Evolutionary conservation across 2,888 invertebrate genomes (phyloP).

Genomic region (Phortica magna): DNA sequence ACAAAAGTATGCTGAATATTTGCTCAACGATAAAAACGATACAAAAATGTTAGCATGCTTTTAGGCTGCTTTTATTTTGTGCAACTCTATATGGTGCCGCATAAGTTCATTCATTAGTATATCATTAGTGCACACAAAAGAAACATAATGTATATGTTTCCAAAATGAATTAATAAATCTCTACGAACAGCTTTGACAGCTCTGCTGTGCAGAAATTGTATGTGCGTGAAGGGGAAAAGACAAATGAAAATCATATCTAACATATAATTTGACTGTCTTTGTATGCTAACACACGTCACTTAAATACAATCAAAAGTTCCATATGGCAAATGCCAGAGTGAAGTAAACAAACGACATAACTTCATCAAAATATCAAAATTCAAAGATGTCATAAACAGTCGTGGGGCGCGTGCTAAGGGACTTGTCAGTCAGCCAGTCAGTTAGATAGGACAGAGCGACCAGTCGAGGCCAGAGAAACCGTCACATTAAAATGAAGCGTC

Average conservation of each 20-base stretch:
- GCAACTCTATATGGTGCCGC: background rate
- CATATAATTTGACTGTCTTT: background rate
- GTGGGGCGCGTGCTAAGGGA: no score
- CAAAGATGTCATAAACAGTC: background rate
- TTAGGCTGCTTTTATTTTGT: background rate
- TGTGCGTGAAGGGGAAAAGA: background rate
- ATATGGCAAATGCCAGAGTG: background rate
- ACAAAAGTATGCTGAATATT: background rate
- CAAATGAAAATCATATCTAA: background rate
- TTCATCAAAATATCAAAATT: conserved; percentile 20
- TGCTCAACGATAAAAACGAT: background rate
- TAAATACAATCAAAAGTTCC: conserved; percentile 3
- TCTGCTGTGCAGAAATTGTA: background rate
- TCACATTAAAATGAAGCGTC: conserved; percentile 31
- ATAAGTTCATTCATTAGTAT: background rate
- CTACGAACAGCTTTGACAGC: background rate
- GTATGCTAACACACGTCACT: background rate
- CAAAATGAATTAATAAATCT: conserved; percentile 1
- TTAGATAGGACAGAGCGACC: background rate
- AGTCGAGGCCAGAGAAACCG: background rate
- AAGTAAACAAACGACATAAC: conserved; percentile 15
- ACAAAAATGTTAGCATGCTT: background rate
- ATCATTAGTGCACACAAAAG: background rate
- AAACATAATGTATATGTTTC: background rate
- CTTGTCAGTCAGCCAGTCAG: background rate